phyloP scores from a whole-genome alignment of 2,113 vertebrate genomes.

The Panurus biarmicus region DNA sequence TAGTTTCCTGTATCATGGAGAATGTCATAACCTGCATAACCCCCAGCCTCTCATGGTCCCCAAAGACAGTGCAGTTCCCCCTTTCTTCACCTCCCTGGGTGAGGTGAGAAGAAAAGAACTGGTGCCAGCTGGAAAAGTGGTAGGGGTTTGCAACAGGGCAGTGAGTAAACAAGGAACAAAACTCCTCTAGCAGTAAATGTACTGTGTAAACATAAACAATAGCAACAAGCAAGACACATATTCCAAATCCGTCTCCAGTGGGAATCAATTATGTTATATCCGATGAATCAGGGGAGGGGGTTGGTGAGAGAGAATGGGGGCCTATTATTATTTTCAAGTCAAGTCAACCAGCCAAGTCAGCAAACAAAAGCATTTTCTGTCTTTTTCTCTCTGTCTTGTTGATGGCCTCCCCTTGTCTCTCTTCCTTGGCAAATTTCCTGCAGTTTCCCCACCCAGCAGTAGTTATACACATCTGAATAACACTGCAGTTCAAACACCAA shows the following conservation, averaged over 20 bases:
- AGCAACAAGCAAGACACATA: slow-evolving; percentile 14
- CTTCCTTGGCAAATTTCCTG: slow-evolving; percentile 34
- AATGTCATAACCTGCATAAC: background rate
- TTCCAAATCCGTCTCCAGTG: slow-evolving; percentile 15
- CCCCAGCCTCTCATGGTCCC: background rate
- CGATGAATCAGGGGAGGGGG: background rate
- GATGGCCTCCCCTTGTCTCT: slow-evolving; percentile 5
- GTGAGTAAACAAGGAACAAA: background rate
- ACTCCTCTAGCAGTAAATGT: slow-evolving; percentile 8
- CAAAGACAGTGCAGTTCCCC: background rate
- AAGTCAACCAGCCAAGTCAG: slow-evolving; percentile 44
- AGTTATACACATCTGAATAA: slow-evolving; percentile 32
- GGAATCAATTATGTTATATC: slow-evolving; percentile 32
- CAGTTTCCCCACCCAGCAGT: background rate
- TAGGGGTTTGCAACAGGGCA: background rate
- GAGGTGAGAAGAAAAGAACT: background rate
- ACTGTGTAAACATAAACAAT: slow-evolving; percentile 51
- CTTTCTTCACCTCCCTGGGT: background rate
- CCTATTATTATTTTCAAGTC: slow-evolving; percentile 50
- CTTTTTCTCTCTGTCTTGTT: slow-evolving; percentile 17
- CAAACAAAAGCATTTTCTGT: slow-evolving; percentile 51
- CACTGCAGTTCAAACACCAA: slow-evolving; percentile 7
- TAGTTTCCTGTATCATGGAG: background rate
- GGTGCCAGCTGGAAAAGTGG: slow-evolving; percentile 15
- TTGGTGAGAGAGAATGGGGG: background rate